phyloP scores from a whole-genome alignment of 1,140 invertebrate genomes.

The Manduca sexta region DNA sequence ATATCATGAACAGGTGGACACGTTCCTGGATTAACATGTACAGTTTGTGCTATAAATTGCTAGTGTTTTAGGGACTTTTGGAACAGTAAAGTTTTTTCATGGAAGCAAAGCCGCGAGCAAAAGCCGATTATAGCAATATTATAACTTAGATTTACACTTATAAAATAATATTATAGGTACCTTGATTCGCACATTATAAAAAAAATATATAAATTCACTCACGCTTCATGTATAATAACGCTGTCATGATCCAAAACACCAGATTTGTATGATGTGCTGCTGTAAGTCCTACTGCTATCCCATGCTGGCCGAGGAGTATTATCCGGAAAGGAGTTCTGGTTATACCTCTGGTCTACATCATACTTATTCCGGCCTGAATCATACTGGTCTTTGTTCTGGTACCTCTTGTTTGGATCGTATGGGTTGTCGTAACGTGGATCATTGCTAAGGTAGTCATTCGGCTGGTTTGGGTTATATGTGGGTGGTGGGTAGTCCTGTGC shows the following conservation, averaged over 20 bases:
- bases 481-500: constrained; percentile 50
- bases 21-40: too few species aligned
- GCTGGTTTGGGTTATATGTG: constrained; percentile 44
- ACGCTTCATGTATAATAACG: constrained; percentile 77
- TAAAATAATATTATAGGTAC: too few species aligned
- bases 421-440: constrained; percentile 53
- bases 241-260: constrained; percentile 64
- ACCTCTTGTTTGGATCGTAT: constrained; percentile 45
- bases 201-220: constrained; percentile 29
- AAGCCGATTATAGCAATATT: too few species aligned
- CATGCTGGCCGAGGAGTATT: constrained; percentile 45
- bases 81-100: too few species aligned
- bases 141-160: too few species aligned
- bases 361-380: constrained; percentile 34
- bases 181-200: too few species aligned
- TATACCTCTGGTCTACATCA: constrained; percentile 40
- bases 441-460: constrained; percentile 45
- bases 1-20: too few species aligned
- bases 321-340: constrained; percentile 37
- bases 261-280: constrained; percentile 38
- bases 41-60: too few species aligned
- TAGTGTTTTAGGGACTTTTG: too few species aligned
- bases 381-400: constrained; percentile 37
- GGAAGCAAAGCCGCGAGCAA: too few species aligned
- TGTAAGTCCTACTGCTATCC: constrained; percentile 40